Base-by-base conservation (phyloP, 1,140 invertebrate species). In the Eriocheir sinensis region DNA sequence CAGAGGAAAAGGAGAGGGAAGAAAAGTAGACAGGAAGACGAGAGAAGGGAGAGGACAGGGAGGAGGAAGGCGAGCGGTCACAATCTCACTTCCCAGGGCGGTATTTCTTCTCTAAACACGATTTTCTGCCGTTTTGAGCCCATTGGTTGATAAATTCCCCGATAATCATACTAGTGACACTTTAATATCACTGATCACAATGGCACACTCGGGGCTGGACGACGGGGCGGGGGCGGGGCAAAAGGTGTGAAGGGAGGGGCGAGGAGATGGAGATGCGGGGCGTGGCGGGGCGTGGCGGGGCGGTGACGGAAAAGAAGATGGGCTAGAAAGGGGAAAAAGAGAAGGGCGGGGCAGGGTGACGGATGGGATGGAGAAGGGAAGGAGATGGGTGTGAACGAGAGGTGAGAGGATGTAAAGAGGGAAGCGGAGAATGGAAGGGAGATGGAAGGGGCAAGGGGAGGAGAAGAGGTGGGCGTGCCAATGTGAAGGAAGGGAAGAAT, bases 151-250 rank as follows among this genome's bases (percentile, higher is more conserved):
- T 93, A 93, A 93, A 93, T 89, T 93, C 83, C 27, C n/a, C 44
- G 92, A 93, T 93, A 93, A 93, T 93, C 92, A 79, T 89, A 40
- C 44, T 89, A 80, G 92, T 89, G 92, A 93, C 92, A 93, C 85
- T 93, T 93, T 89, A 79, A 93, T 93, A 93, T 93, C 85, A 89
- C 30, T 34, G 81, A 89, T 93, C 60, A 89, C 79, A 89, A 89
- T 53, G 92, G 41, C 53, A 30, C n/a, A 17, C 34, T 34, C 83
- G 21, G 30, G 92, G 36, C 89, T 90, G 41, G 38, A 17, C n/a
- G 48, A 32, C 17, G 3, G n/a, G 89, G 89, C 21, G n/a, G 53
- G 60, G 89, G 89, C 34, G 34, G 60, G 36, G 89, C 3, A 12
- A n/a, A 1, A 32, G 60, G 30, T 27, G 9, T 21, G 17, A 17